These are phyloP conservation scores for Pseudorhiza aurosa DNA, from an alignment of 30 jellyfish, hydroid and myxozoan species.

Conservation along the genomic window DNA sequence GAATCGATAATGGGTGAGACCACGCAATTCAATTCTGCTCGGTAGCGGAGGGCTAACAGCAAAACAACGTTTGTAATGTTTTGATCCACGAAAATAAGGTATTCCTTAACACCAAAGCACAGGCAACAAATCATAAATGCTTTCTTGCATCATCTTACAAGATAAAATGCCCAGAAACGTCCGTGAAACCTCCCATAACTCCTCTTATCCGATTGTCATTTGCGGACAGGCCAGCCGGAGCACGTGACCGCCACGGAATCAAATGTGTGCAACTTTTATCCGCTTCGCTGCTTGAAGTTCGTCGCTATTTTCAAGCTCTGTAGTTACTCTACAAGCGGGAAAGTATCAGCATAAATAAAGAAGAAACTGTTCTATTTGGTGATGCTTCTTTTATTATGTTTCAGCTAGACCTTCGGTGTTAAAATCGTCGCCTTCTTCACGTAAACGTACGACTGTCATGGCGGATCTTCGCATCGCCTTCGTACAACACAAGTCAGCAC, in stretches of 20 bases:
- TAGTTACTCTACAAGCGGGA: not conserved
- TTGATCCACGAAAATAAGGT: not conserved
- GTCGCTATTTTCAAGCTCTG: conserved; percentile 22
- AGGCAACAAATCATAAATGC: not conserved
- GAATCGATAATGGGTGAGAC: conserved; percentile 77
- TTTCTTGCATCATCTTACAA: conserved; percentile 12
- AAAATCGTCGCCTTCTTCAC: conserved; percentile 28
- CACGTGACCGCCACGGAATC: conserved; percentile 94
- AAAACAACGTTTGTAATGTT: not conserved
- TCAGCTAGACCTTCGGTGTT: not conserved
- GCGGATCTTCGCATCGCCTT: conserved; percentile 77
- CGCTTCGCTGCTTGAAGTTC: conserved; percentile 31
- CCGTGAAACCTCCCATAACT: conserved; percentile 23
- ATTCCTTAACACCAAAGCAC: not conserved
- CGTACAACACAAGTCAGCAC: conserved; percentile 80
- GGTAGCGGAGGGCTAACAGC: conserved; percentile 20
- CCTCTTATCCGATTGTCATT: not conserved
- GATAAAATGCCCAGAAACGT: not conserved
- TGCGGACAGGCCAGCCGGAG: conserved; percentile 82
- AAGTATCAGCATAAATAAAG: not conserved
- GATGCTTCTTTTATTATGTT: not conserved
- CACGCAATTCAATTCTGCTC: conserved; percentile 73
- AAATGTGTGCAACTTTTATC: conserved; percentile 43
- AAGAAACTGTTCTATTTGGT: not conserved
- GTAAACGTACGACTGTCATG: conserved; percentile 59